Evolutionary conservation across 1,140 invertebrate species (phyloP), one percentile per base, ranked within the genome.

Genomic region (Zaprionus ornatus): DNA sequence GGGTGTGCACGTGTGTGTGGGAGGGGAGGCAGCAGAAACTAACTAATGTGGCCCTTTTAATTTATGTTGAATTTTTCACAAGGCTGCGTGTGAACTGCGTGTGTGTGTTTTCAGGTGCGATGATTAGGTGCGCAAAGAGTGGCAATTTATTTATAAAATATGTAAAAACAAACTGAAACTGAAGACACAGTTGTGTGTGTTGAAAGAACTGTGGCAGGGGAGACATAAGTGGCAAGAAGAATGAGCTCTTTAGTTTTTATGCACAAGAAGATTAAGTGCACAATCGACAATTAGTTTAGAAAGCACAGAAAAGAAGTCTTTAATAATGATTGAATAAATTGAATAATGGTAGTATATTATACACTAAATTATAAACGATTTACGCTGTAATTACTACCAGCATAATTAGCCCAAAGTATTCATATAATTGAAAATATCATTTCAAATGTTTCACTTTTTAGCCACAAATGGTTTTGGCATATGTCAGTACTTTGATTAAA

Each of bases 31-130:
- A 17, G 56, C 21, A 63, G 57, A 60, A 77, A 67, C 69, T 66
- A 73, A 77, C 74, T 73, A 73, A 77, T 77, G 74, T 67, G 48
- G 7, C 23, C 56, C 40, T 77, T 77, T 77, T 77, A 77, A 77
- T 77, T 77, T 73, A 73, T 77, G 74, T 73, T 60, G 62, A 77
- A 72, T 66, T 73, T 61, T 66, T 76, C 72, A 72, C 50, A 60
- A 12, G 25, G n/a, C 17, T 68, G 56, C 56, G 63, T 68, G 64
- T 12, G 48, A 67, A 69, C n/a, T 21, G 15, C n/a, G 15, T 42
- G 37, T n/a, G 15, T 40, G 32, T 10, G 32, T 56, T 56, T 29
- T 55, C 21, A 21, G 62, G 57, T 52, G 74, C 57, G 74, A 73
- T 77, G 70, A 77, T 77, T 67, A 67, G 74, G 63, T 52, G 57